phyloP scores from a whole-genome alignment of 2,113 vertebrate species.

The Oryzias curvinotus region DNA sequence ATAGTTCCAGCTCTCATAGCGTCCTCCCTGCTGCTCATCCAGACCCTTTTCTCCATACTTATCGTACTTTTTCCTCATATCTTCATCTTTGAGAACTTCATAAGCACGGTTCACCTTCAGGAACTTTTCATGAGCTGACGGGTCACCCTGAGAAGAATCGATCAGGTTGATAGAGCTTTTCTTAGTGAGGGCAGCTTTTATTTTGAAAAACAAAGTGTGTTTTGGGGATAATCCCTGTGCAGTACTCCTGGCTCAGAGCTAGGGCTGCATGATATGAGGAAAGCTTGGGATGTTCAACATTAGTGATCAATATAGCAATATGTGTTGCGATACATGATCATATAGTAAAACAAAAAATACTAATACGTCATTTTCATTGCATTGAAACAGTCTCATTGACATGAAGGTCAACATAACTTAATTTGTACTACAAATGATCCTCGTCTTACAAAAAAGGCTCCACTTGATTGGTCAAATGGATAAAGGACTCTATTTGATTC shows the following conservation, averaged over 20 bases:
- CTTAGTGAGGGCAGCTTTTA: not conserved
- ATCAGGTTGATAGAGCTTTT: not conserved
- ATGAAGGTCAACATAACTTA: too few species aligned
- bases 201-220: not conserved
- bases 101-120: constrained; percentile 95
- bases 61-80: constrained; percentile 96
- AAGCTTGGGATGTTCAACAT: too few species aligned
- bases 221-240: not conserved
- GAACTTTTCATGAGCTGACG: constrained; percentile 91
- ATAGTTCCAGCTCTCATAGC: constrained; percentile 96
- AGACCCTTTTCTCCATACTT: constrained; percentile 97
- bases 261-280: too few species aligned
- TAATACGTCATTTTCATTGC: too few species aligned
- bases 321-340: too few species aligned
- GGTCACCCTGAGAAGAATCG: constrained; percentile 78
- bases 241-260: not conserved
- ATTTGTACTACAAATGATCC: too few species aligned
- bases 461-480: too few species aligned
- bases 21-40: constrained; percentile 87
- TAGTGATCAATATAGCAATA: too few species aligned
- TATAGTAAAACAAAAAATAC: too few species aligned
- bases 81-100: constrained; percentile 96
- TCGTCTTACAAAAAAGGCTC: too few species aligned
- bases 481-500: too few species aligned
- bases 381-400: too few species aligned